Evolutionary conservation across 2,113 vertebrate species (phyloP).

Genomic region (Pontoporia blainvillei): DNA sequence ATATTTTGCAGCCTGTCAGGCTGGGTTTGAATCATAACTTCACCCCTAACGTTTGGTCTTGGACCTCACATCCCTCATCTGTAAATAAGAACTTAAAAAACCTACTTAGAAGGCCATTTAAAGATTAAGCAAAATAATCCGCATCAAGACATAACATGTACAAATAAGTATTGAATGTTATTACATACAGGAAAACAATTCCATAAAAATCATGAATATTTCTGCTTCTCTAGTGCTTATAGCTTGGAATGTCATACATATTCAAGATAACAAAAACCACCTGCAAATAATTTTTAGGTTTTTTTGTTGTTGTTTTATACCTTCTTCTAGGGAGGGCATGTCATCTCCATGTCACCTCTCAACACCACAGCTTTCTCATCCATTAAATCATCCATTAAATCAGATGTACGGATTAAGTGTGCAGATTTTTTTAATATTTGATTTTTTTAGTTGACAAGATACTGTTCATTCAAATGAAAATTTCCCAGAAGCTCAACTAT

Average conservation of each 20-base stretch:
- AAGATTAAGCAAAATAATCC: slow-evolving; percentile 48
- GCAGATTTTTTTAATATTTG: background rate
- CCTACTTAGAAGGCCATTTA: background rate
- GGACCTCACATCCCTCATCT: background rate
- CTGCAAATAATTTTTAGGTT: background rate
- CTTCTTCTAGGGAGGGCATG: background rate
- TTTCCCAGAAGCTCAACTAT: background rate
- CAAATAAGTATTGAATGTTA: slow-evolving; percentile 1
- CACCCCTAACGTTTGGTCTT: background rate
- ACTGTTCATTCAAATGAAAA: background rate
- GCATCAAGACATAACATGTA: background rate
- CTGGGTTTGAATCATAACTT: background rate
- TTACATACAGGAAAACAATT: background rate
- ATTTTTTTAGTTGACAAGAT: background rate
- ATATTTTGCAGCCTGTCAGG: background rate
- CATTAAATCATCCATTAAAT: background rate
- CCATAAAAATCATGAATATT: background rate
- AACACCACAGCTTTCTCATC: background rate
- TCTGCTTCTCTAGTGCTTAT: background rate
- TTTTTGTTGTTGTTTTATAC: background rate
- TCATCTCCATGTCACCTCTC: background rate
- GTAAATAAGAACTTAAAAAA: background rate
- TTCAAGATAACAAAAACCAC: background rate
- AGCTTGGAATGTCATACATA: background rate
- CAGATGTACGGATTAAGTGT: background rate